Conservation (phyloP, 2,113 vertebrate genomes). For the Junco hyemalis region DNA sequence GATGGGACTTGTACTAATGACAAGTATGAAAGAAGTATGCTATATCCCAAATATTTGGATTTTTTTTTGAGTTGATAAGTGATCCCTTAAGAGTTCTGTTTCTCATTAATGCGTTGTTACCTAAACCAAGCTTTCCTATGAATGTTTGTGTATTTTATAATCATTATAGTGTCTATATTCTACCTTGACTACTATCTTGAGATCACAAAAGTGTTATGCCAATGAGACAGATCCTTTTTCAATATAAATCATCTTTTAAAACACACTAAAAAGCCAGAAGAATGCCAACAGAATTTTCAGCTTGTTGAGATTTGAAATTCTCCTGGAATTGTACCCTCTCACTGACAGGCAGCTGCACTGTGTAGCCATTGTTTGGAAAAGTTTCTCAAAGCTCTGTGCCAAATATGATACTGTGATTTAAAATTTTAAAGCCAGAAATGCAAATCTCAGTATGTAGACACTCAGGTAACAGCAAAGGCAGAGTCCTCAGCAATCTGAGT, state of each 20-base stretch:
- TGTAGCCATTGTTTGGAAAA: neutral
- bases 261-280: neutral
- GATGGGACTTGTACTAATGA: neutral
- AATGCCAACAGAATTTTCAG: neutral
- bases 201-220: neutral
- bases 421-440: conserved; percentile 12
- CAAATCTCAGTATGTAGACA: neutral
- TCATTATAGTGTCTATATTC: neutral
- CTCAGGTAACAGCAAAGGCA: neutral
- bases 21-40: neutral
- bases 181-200: neutral
- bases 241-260: neutral
- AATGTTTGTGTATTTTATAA: neutral
- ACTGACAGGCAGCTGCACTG: neutral
- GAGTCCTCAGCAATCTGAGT: neutral
- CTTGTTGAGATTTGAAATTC: neutral
- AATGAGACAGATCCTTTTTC: neutral
- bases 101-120: neutral
- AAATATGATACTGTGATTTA: neutral
- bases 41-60: neutral
- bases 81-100: neutral
- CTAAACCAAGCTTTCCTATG: neutral
- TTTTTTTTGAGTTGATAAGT: neutral
- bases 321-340: neutral
- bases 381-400: neutral